phyloP scores from a whole-genome alignment of 2,797 vertebrate genomes.

The Delichon dasypus region DNA sequence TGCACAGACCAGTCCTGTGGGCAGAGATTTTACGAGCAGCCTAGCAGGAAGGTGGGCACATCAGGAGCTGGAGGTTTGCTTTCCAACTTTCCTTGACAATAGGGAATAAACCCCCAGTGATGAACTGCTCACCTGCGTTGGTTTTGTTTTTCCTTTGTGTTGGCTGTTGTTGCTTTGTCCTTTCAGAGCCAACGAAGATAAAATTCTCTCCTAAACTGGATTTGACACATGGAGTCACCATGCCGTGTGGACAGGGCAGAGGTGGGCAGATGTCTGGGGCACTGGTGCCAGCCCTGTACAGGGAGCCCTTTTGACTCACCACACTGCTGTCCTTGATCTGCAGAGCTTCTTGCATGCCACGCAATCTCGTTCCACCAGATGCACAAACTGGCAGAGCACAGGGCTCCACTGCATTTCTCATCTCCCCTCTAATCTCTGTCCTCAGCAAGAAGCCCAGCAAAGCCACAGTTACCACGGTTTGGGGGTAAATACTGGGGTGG shows the following conservation, averaged over 20 bases:
- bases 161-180: not conserved
- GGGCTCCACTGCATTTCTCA: not conserved
- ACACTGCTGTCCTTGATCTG: accelerated
- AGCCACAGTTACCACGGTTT: not conserved
- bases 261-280: not conserved
- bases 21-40: not conserved
- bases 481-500: not conserved
- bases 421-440: not conserved
- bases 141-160: not conserved
- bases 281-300: not conserved
- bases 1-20: not conserved
- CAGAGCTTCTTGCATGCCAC: not conserved
- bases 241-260: not conserved
- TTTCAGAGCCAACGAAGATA: not conserved
- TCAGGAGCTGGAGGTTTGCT: not conserved
- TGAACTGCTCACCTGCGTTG: not conserved
- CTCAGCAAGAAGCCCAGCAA: not conserved
- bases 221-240: not conserved
- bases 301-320: not conserved
- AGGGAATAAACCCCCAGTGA: not conserved
- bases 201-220: not conserved
- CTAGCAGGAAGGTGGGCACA: not conserved
- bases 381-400: accelerated
- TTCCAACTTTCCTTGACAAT: not conserved
- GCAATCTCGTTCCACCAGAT: not conserved